Base-by-base conservation (phyloP, 2,888 invertebrate species). In the Drepanosiphum platanoidis region DNA sequence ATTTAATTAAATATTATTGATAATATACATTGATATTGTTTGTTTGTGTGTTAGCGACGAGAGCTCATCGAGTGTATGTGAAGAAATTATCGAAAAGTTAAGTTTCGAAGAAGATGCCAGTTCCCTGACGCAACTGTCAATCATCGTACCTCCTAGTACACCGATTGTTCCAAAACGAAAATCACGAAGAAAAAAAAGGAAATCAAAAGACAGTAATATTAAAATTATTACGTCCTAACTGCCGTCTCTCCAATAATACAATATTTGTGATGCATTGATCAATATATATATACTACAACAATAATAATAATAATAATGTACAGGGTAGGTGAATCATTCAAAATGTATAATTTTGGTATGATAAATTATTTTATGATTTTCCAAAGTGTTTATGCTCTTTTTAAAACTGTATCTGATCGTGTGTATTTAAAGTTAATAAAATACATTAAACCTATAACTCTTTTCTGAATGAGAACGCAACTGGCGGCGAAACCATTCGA, bases 131-230 rank as follows among this genome's bases (percentile, higher is more conserved):
- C 58, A 36, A 39, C 27, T 71, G 27, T 42, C 70, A 39, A 81
- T 81, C 32, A 81, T 71, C 22, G 81, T 81, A 32, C 81, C 81
- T 2, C 81, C 81, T 1, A 39, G 81, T n/a, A 81, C 81, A 30
- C 81, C 81, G n/a, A 22, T 81, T 30, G 39, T 81, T 18, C 70
- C 81, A 22, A 81, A 81, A 81, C 71, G 81, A 39, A 81, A 81
- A 79, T 79, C 68, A 27, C 34, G 46, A 9, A 81, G 71, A 81
- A 81, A 81, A 71, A 81, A 81, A 39, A 36, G 22, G 9, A 81
- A 81, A 61, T 71, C 81, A 39, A 81, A 71, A 72, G 52, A 80
- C 27, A 58, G 13, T 58, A 81, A 8, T 39, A 81, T 39, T 39
- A 71, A 81, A 71, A 39, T 71, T 32, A 72, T 81, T 32, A 81